phyloP scores from a whole-genome alignment of 2,888 invertebrate species.

The Acrobasis suavella region DNA sequence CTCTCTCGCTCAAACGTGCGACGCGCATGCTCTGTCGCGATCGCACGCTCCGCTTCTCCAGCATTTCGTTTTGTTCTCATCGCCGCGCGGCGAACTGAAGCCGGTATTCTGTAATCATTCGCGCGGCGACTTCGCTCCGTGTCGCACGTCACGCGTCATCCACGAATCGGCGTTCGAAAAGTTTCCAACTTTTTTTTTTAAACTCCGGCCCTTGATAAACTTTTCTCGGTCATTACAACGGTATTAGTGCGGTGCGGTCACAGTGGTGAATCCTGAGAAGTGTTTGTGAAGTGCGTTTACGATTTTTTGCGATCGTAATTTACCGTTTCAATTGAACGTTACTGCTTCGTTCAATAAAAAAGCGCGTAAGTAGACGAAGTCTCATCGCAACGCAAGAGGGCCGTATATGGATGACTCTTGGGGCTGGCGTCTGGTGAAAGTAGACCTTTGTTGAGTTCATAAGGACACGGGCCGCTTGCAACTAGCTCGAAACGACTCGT shows the following conservation, averaged over 20 bases:
- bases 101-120: constrained; percentile 48
- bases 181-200: constrained; percentile 72
- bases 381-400: constrained; percentile 63
- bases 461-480: constrained; percentile 74
- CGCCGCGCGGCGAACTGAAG: constrained; percentile 32
- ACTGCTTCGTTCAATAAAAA: constrained; percentile 76
- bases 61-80: constrained; percentile 55
- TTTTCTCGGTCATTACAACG: constrained; percentile 47
- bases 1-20: constrained; percentile 41
- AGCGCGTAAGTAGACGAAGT: constrained; percentile 63
- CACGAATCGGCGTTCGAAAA: constrained; percentile 65
- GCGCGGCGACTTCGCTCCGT: constrained; percentile 64
- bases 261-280: constrained; percentile 54
- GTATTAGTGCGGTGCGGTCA: constrained; percentile 63
- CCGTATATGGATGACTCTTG: constrained; percentile 74
- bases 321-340: constrained; percentile 78
- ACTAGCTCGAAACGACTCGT: constrained; percentile 69
- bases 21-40: constrained; percentile 45
- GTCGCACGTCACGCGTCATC: constrained; percentile 53
- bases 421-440: constrained; percentile 74
- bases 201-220: constrained; percentile 55
- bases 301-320: constrained; percentile 65
- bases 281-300: constrained; percentile 67
- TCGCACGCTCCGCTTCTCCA: constrained; percentile 57
- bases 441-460: constrained; percentile 80